Base-by-base conservation (phyloP, 1,140 invertebrate genomes). In the Orchesella cincta region DNA sequence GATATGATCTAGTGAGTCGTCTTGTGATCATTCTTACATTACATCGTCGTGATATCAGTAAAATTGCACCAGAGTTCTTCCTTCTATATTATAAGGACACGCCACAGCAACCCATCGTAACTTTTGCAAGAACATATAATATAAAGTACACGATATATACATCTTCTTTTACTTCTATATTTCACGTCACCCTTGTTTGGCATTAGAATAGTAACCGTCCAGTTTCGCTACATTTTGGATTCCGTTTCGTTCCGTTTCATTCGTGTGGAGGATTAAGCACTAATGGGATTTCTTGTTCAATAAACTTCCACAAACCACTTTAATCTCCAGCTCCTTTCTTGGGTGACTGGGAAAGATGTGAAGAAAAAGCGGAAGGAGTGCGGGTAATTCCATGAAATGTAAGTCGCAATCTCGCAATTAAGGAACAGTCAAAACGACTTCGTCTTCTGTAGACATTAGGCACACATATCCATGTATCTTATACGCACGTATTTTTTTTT, bases 221-320 rank as follows among this genome's bases (percentile, higher is more conserved):
- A 57, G 3, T 57, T 57, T 57, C 62, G n/a, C n/a, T n/a, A n/a
- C n/a, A n/a, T 33, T 67, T 67, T 33, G 3, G 62, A 67, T 31
- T 67, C 62, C 31, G 12, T 29, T 33, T 67, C 62, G 23, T 67
- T 46, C 39, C 39, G 20, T 46, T 67, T 26, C 62, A 67, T 67
- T 67, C 62, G 62, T 67, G n/a, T 67, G 62, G 62, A 67, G 62
- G 62, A 67, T 67, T 67, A 67, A 29, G 62, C 28, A 67, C 62
- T 67, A 67, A 67, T 67, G 62, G 62, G 62, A 67, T 67, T 67
- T 67, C 62, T 67, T 67, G 62, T 67, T 67, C 62, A 67, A 67
- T 67, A 67, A 67, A 67, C 26, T 67, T 67, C 62, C 62, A 67
- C 28, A 67, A 67, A 67, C 62, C 62, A 67, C 62, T 67, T 67